These are phyloP conservation scores for Lycopodina hypogea DNA, from an alignment of 37 sponge, comb jelly and placozoan species.

Conservation along the genomic window DNA sequence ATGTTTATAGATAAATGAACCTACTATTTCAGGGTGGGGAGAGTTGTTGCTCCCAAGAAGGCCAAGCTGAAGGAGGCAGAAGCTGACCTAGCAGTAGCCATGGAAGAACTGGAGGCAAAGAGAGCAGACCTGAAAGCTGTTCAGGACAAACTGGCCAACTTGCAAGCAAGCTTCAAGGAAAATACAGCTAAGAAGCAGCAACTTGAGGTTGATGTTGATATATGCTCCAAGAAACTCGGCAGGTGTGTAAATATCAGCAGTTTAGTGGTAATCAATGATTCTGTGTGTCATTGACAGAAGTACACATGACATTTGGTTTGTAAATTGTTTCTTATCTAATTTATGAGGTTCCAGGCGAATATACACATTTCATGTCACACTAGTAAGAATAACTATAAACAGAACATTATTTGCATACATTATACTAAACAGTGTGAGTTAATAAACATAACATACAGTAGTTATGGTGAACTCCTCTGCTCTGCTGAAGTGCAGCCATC, in stretches of 20 bases:
- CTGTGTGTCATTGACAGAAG: neutral
- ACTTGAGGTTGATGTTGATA: conserved; percentile 80
- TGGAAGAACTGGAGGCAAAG: conserved; percentile 84
- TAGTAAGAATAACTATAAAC: too few relatives aligned
- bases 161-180: conserved; percentile 86
- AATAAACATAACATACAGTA: too few relatives aligned
- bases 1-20: too few relatives aligned
- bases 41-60: conserved; percentile 97
- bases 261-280: neutral
- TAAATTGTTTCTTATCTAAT: neutral
- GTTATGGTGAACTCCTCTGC: too few relatives aligned
- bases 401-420: too few relatives aligned
- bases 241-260: conserved; percentile 32
- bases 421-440: too few relatives aligned
- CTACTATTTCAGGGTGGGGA: conserved; percentile 66
- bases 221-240: conserved; percentile 90
- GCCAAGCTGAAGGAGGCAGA: conserved; percentile 86
- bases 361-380: too few relatives aligned
- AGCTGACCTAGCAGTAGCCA: conserved; percentile 84
- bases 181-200: conserved; percentile 89
- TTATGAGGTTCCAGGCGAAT: neutral
- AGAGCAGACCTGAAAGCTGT: conserved; percentile 78
- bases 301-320: neutral
- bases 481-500: too few relatives aligned
- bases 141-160: conserved; percentile 84